Percentiles rank a stretch among this genome's conserved stretches.
Evolutionary conservation across 2,113 vertebrate genomes (phyloP).

Genomic region (Paratilapia polleni): DNA sequence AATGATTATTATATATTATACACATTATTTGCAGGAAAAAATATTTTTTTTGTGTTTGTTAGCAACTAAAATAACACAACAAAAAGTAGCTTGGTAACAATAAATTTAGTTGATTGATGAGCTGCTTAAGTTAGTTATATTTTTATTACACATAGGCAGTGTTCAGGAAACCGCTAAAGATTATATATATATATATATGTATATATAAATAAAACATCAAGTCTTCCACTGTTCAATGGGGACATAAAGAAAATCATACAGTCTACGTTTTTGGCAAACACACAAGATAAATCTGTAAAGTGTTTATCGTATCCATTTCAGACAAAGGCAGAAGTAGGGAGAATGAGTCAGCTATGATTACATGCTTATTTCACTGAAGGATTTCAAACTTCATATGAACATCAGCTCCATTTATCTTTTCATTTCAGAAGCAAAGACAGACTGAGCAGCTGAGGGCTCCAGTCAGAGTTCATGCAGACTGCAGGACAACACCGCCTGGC

Average conservation of each 20-base stretch:
- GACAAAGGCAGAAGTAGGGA: neutral
- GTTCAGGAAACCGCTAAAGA: no score
- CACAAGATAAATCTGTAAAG: neutral
- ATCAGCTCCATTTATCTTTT: slow-evolving; percentile 15
- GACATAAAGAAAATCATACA: neutral
- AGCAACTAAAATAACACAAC: neutral
- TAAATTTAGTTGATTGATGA: no score
- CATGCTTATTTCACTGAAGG: neutral
- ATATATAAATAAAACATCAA: neutral
- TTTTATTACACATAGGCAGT: no score
- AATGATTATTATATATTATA: no score
- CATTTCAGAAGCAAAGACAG: slow-evolving; percentile 17
- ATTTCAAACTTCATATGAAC: neutral
- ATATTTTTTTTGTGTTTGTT: neutral
- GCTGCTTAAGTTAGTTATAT: no score
- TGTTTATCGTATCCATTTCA: neutral
- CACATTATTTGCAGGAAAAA: no score
- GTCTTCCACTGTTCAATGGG: neutral
- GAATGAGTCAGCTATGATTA: neutral
- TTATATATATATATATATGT: no score
- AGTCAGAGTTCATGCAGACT: slow-evolving; percentile 53
- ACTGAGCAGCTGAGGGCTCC: slow-evolving; percentile 52
- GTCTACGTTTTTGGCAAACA: neutral
- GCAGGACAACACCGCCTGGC: slow-evolving; percentile 34
- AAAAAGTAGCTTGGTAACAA: neutral